Evolutionary conservation across 2,797 vertebrate genomes (phyloP), one percentile per base, ranked within the genome.

Genomic region (Menidia menidia): DNA sequence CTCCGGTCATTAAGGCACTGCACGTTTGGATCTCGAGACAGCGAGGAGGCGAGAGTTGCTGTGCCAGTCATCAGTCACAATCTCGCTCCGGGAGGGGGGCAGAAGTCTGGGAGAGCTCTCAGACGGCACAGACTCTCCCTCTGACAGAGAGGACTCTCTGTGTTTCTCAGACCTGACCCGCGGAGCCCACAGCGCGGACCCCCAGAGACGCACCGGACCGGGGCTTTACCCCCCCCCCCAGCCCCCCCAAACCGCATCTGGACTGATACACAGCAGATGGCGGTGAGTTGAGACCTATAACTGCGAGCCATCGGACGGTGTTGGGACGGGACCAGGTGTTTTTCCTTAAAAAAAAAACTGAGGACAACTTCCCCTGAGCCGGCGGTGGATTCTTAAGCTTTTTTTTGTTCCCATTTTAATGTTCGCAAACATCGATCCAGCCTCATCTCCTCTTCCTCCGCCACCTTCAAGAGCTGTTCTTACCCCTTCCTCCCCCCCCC

Each of bases 71-170:
- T 87, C 86, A 76, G 76, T 77, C 85, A 67, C 77, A 81, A 81
- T 84, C 85, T 84, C 72, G 44, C 82, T 19, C 80, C 62, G 73
- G 82, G 88, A 83, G 84, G 86, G 81, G 78, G 81, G 41, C 19
- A 67, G 80, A 64, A 85, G 75, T 82, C 81, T 88, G 70, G 47
- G 67, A 83, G 85, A 83, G 85, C 85, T 87, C 84, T 81, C 64
- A 58, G 76, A 84, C 78, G 64, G 51, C 72, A 79, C 83, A 72
- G 82, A 86, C 76, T 87, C 76, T 87, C 78, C 75, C 70, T 6
- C 59, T 1, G 75, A 51, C 64, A 41, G 35, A 68, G 61, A 70
- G 13, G 79, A 55, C 72, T 54, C 77, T 55, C 50, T 45, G 5
- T 53, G 70, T 60, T 78, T 69, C 62, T n/a, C 69, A 25, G 25